Evolutionary conservation across 2,888 invertebrate species (phyloP).

Genomic region (Leptura quadrifasciata): DNA sequence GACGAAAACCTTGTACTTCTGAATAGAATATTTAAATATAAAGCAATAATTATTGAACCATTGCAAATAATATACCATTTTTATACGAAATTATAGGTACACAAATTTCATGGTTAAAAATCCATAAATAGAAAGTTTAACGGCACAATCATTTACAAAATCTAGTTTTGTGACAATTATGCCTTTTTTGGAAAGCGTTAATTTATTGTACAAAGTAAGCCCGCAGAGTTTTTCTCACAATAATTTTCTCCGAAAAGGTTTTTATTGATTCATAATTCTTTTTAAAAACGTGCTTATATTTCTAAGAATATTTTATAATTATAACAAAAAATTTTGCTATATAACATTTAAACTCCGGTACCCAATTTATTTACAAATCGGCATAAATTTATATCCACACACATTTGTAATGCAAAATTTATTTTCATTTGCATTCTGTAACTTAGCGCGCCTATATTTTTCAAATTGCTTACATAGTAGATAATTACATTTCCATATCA

Average conservation of each 20-base stretch:
- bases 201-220: conserved; percentile 20
- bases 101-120: conserved; percentile 22
- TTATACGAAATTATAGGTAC: background rate
- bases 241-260: background rate
- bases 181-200: conserved; percentile 29
- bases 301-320: too few species aligned
- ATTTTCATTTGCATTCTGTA: conserved; percentile 5
- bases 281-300: background rate
- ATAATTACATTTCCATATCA: conserved; percentile 26
- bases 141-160: background rate
- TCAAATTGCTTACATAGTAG: conserved; percentile 18
- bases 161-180: background rate
- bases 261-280: background rate
- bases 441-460: background rate
- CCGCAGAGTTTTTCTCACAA: background rate
- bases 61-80: conserved; percentile 25
- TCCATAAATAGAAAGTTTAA: conserved; percentile 31
- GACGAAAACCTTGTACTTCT: conserved; percentile 21
- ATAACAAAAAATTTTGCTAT: background rate
- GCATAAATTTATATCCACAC: conserved; percentile 15
- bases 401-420: conserved; percentile 15
- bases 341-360: background rate
- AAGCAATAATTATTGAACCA: conserved; percentile 32
- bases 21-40: conserved; percentile 29
- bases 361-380: background rate